Conservation (phyloP, 2,888 invertebrate species). For the Thyatira batis region DNA sequence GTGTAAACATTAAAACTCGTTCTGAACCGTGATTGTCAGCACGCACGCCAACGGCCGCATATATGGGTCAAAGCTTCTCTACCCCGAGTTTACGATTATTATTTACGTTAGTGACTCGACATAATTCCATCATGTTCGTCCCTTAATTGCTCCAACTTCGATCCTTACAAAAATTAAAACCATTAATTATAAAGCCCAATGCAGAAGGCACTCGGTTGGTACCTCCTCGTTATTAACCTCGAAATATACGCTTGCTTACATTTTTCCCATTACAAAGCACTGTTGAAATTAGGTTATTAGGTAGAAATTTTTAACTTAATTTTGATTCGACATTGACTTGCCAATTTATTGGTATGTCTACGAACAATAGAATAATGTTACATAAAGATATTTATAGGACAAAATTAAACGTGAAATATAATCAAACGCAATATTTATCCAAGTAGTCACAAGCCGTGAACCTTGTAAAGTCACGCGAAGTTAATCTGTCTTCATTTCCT, state of each 20-base stretch:
- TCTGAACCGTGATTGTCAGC: constrained; percentile 63
- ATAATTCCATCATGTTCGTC: constrained; percentile 45
- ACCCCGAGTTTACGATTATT: constrained; percentile 50
- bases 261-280: neutral
- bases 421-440: constrained; percentile 52
- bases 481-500: constrained; percentile 82
- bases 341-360: neutral
- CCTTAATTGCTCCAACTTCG: constrained; percentile 38
- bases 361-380: neutral
- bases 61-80: constrained; percentile 51
- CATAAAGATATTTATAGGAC: constrained; percentile 12
- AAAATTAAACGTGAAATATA: constrained; percentile 15
- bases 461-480: constrained; percentile 74
- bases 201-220: constrained; percentile 20
- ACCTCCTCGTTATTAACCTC: neutral
- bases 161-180: constrained; percentile 29
- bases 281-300: neutral
- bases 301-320: neutral
- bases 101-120: constrained; percentile 53
- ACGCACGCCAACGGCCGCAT: constrained; percentile 55
- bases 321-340: neutral
- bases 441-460: constrained; percentile 40
- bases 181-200: constrained; percentile 30
- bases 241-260: neutral
- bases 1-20: constrained; percentile 66